Base-by-base conservation (phyloP, 2,888 invertebrate genomes). In the Amblyteles armatorius region DNA sequence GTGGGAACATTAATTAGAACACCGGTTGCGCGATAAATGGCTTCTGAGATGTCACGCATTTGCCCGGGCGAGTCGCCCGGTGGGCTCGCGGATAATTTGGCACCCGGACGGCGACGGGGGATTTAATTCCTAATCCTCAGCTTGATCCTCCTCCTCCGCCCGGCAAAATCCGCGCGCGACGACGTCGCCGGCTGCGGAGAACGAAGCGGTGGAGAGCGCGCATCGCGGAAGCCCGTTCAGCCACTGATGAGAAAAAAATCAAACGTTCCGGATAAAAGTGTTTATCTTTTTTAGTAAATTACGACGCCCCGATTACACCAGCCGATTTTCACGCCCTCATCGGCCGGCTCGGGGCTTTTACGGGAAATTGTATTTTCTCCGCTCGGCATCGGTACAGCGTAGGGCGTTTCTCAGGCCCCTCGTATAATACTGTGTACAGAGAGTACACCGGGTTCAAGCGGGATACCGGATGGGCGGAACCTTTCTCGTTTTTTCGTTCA, bases 21-120 rank as follows among this genome's bases (percentile, higher is more conserved):
- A 84, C 81, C 76, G 72, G 84, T 83, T 84, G 84, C 76, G 76
- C 80, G 83, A 87, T 86, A 86, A 86, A 87, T 86, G 82, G 79
- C 80, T 77, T 50, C 69, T 80, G 77, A 83, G 79, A 82, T 78
- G 84, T 82, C 81, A 84, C 82, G 67, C 69, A 63, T 72, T 85
- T 65, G 67, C 67, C 50, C 69, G 26, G 63, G 16, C n/a, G 63
- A 63, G 63, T 29, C 13, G 57, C 33, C 60, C 33, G 76, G 74
- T 68, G 57, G 19, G 79, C 74, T 76, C 78, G 71, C 74, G 82
- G 57, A 65, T 71, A 82, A 82, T 84, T 82, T 84, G 82, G 82
- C 84, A 79, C 69, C 74, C 81, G 63, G 13, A 26, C 68, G 60
- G 19, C 57, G 22, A 69, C 48, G 19, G 50, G 77, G 78, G 71